These are phyloP conservation scores for Apotomis capreana DNA, from an alignment of 2,888 invertebrate genomes.

Conservation along the genomic window DNA sequence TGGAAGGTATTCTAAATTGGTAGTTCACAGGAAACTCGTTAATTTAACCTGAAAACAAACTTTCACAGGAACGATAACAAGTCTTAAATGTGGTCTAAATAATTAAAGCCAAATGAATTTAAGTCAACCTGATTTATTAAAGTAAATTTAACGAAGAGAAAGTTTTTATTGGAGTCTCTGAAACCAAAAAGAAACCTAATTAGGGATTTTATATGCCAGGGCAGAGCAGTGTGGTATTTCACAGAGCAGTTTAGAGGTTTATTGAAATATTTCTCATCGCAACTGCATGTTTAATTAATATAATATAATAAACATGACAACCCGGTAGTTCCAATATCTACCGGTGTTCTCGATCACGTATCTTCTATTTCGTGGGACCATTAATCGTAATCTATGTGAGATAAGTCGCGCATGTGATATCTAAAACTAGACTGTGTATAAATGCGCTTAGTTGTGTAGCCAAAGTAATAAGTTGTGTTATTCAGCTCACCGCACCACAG, in stretches of 20 bases:
- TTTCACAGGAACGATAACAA: background rate
- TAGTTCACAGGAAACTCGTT: background rate
- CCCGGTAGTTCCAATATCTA: slow-evolving; percentile 4
- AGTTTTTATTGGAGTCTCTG: slow-evolving; percentile 25
- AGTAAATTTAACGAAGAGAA: slow-evolving; percentile 26
- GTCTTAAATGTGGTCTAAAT: background rate
- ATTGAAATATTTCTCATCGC: background rate
- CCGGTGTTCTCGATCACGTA: slow-evolving; percentile 19
- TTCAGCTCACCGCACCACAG: slow-evolving; percentile 66
- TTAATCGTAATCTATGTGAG: slow-evolving; percentile 59
- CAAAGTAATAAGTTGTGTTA: slow-evolving; percentile 81
- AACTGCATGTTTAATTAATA: background rate
- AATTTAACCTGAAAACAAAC: background rate
- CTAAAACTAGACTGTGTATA: slow-evolving; percentile 61
- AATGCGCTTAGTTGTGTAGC: slow-evolving; percentile 69
- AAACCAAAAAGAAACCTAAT: slow-evolving; percentile 15
- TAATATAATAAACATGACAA: slow-evolving; percentile 14
- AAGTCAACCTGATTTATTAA: slow-evolving; percentile 10
- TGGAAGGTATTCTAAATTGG: background rate
- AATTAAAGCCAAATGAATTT: slow-evolving; percentile 14
- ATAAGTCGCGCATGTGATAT: slow-evolving; percentile 62
- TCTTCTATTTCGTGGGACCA: slow-evolving; percentile 52
- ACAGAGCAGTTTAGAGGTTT: background rate
- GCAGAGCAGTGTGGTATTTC: slow-evolving; percentile 23
- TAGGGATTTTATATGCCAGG: slow-evolving; percentile 11